These are phyloP conservation scores for Hapalemur alaotrensis DNA, from an alignment of 2,797 vertebrate genomes.

Conservation along the genomic window DNA sequence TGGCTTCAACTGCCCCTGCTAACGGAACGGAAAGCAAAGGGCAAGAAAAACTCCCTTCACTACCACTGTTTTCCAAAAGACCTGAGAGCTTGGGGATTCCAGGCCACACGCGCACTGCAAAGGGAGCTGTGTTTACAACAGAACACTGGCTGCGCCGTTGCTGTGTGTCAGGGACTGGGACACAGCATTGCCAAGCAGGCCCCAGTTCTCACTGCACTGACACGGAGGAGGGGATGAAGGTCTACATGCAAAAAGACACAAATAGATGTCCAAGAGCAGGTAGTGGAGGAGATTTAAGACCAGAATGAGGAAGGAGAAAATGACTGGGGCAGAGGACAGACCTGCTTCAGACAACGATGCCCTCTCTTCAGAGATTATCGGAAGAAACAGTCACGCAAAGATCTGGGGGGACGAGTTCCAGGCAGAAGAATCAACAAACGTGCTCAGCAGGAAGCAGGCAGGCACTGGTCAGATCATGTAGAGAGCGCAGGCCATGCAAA, in stretches of 20 bases:
- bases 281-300: background rate
- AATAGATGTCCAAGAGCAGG: background rate
- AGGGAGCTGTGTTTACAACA: rapidly evolving
- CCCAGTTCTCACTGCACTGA: background rate
- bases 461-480: rapidly evolving
- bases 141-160: background rate
- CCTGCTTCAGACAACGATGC: background rate
- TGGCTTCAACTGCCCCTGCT: background rate
- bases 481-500: background rate
- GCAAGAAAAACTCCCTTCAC: background rate
- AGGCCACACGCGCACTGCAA: no score
- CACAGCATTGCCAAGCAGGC: background rate
- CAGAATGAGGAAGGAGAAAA: background rate
- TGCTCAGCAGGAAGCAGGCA: background rate
- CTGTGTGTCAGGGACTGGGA: no score
- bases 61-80: background rate
- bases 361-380: background rate
- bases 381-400: background rate
- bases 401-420: background rate
- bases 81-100: background rate
- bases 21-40: background rate
- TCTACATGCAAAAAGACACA: background rate
- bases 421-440: background rate
- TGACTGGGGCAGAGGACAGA: background rate
- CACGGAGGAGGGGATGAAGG: background rate